Base-by-base conservation (phyloP, 2,888 invertebrate species). In the Machimus atricapillus region DNA sequence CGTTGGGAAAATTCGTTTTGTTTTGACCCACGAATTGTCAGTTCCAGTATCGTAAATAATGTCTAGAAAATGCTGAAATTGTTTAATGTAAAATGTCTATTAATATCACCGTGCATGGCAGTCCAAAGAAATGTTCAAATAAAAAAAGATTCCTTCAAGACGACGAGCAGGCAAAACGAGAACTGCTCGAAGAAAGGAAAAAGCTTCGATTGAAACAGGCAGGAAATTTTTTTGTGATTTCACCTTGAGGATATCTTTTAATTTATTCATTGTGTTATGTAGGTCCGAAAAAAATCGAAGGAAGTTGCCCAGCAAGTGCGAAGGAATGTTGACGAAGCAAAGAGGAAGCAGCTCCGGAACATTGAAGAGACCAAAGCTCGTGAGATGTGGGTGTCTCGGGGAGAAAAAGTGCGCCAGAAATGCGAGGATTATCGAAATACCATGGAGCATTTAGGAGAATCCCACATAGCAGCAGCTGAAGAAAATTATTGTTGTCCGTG, bases 231-330 rank as follows among this genome's bases (percentile, higher is more conserved):
- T 19, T 9, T 58, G 9, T 23, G 7, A 9, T 79, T 40, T 79
- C 8, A 46, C 12, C 27, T 79, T 79, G 16, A 3, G 9, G 8
- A 8, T 1, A 12, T 27, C 7, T 23, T 43, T 79, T 79, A 56
- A 56, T 56, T n/a, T 31, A 52, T 82, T 56, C 16, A 19, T 74
- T 79, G 6, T 73, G 77, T 34, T 88, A 89, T 88, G n/a, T 87
- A 95, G 95, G 95, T 94, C 52, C 93, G 95, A 34, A 94, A 94
- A 89, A 94, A 95, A 89, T 94, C 95, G 0, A 95, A 94, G 89
- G 93, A 94, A 89, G 92, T 95, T 89, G 94, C 95, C 0, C 93
- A 93, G 73, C 89, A 91, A 73, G 90, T 92, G 85, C 91, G 95
- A 0, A 93, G 94, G 87, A 93, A 94, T 89, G 94, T 94, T 0